Base-by-base conservation (phyloP, 1,140 invertebrate species). In the Drosophila elegans region DNA sequence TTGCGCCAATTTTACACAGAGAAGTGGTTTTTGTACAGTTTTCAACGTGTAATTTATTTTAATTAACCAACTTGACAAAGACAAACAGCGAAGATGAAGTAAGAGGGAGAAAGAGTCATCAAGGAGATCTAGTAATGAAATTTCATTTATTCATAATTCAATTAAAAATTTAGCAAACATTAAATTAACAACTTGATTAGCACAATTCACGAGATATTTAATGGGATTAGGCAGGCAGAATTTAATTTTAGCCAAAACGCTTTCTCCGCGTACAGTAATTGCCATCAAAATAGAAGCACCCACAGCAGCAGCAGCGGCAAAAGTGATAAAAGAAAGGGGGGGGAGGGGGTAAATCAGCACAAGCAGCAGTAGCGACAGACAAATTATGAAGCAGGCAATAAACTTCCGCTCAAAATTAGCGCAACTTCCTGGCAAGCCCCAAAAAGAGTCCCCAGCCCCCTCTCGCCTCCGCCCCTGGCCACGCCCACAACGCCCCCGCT, bases 361-460 rank as follows among this genome's bases (percentile, higher is more conserved):
- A 25, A 67, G 32, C 56, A 74, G 55, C 63, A 66, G 41, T 61
- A 62, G 53, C 60, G 67, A 72, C 66, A 73, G 75, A 76, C 80
- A 84, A 84, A 84, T 84, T 84, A 76, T 84, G 80, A 84, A 83
- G 75, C 80, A 72, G 73, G 81, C 76, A 84, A 84, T 84, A 84
- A 84, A 80, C 81, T 84, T 84, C 81, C 80, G 80, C 80, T 80
- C 66, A 53, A 80, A 84, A 84, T 84, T 84, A 84, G 72, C 80
- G 52, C 71, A 75, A 83, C 80, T 83, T 84, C 80, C 81, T 84
- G 80, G 64, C 71, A 75, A 79, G 75, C 75, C 62, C 72, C 68
- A 68, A 71, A 71, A 78, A 74, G 63, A 64, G 66, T 56, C 73
- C 72, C 71, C 60, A 48, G 29, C 45, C 34, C 7, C 45, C 9